Evolutionary conservation across 2,113 vertebrate species (phyloP), one percentile per base, ranked within the genome.

Genomic region (Turnix velox): DNA sequence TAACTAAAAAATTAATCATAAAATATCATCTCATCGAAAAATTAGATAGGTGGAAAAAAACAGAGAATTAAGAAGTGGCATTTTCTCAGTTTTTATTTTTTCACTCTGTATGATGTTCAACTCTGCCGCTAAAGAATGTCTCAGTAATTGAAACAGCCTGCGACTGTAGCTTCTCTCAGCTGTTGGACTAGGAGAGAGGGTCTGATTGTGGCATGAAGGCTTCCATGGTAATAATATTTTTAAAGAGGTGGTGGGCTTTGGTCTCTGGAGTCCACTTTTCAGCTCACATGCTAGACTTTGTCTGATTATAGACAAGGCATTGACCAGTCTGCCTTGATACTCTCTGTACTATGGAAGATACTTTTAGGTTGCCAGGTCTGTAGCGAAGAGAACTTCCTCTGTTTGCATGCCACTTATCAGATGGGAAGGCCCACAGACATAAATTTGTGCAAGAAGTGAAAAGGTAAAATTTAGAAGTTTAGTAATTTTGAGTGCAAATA

Each of bases 61-160:
- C 22, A 45, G 27, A 58, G 31, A 79, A 22, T 55, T 57, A 42
- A 28, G 40, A 78, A 30, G 49, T 78, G 5, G 2, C 51, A 2
- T 42, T 23, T 86, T 61, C 33, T 61, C 58, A 51, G 1, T 31
- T 49, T 27, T 51, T 72, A 24, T 14, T 80, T 92, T 76, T 88
- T 59, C 12, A 10, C 5, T 49, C 6, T 4, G 2, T 63, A 5
- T 39, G 3, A 4, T 55, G 16, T 81, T 72, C n/a, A 74, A 0
- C 6, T 84, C 15, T 62, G 19, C 66, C 54, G 24, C 39, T 74
- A 4, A 83, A 69, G 76, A 66, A 37, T 39, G 25, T 8, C 3
- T 46, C 13, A 4, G 16, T 57, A 27, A 27, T 18, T 66, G 40
- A 75, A 22, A 28, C 15, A 74, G 42, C 7, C 20, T 65, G 61